Base-by-base conservation (phyloP, 2,113 vertebrate genomes). In the Leucosticte australis region DNA sequence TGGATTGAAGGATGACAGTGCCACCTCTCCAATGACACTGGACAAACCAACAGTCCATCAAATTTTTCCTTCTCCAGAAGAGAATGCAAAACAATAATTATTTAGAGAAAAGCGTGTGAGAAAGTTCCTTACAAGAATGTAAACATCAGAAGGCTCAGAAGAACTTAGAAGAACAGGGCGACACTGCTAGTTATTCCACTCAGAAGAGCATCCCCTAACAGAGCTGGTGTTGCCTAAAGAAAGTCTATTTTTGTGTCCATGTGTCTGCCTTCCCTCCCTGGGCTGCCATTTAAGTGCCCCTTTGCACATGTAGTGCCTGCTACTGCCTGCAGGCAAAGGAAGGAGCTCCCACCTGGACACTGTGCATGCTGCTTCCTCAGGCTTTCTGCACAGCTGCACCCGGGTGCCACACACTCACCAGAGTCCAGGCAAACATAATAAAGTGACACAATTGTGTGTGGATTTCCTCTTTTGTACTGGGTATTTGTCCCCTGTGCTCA, bases 351-450 rank as follows among this genome's bases (percentile, higher is more conserved):
- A 42, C 68, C 80, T 33, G 15, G 63, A 33, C 46, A 15, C 82
- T 65, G 65, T 57, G 49, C 1, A 2, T 46, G 41, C 71, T 67
- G 4, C 91, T 87, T 49, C 69, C 10, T 33, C 10, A 1, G 87
- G 56, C 87, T 91, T 77, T 14, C 62, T 87, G 86, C 75, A 21
- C 56, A 2, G 27, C 64, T 70, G 64, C 35, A 11, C 56, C 42
- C 1, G 2, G 28, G 5, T 75, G 71, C 73, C 18, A 19, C 1
- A 7, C 68, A 74, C 21, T 4, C 0, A 0, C 78, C 60, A 15
- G 28, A 71, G 67, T 6, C 47, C 37, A n/a, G 67, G 55, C 56
- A 44, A 56, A 35, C 22, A 3, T 6, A 96, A 96, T 93, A 96
- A 97, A 96, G 12, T 53, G 39, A 87, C 41, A 37, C 33, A 37